Base-by-base conservation (phyloP, 2,888 invertebrate genomes). In the Tachina fera region DNA sequence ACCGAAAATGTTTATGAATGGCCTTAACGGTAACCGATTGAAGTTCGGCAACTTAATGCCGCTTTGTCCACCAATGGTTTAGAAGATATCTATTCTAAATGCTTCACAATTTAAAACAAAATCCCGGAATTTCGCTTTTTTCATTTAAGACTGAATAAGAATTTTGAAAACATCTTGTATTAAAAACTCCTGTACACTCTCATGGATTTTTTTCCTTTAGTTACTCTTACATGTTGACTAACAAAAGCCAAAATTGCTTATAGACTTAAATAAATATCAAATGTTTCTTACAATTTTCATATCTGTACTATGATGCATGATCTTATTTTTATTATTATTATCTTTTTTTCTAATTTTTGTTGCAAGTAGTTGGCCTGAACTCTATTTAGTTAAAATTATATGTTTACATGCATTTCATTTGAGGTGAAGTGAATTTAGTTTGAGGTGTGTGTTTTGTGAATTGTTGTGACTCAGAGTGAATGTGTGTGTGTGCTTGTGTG, bases 301-400 rank as follows among this genome's bases (percentile, higher is more conserved):
- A n/a, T 45, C n/a, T 71, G 22, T 5, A n/a, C 8, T 11, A 45
- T 9, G 31, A 60, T 53, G 39, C 22, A 5, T 60, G 31, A 31
- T 6, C 14, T 43, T 16, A n/a, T 61, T 43, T 22, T 45, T 58
- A 14, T 58, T 31, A 14, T 31, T 22, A 8, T 53, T 53, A 13
- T 22, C 4, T 16, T 10, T n/a, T 9, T 49, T 13, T n/a, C 61
- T 9, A 11, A 53, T 2, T 79, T 16, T 31, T 43, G 9, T 51
- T 61, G 19, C 61, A 22, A 31, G 49, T 47, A 47, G n/a, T 22
- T 11, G 22, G 41, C 9, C 60, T 78, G 77, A 78, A 78, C 77
- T 74, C 77, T 77, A 72, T 77, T 83, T 83, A 83, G 72, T 78
- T 75, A 74, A 74, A 72, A 71, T 84, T 75, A 84, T 53, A 76